Base-by-base conservation (phyloP, 2,888 invertebrate genomes). In the Tryphoninae sp. region DNA sequence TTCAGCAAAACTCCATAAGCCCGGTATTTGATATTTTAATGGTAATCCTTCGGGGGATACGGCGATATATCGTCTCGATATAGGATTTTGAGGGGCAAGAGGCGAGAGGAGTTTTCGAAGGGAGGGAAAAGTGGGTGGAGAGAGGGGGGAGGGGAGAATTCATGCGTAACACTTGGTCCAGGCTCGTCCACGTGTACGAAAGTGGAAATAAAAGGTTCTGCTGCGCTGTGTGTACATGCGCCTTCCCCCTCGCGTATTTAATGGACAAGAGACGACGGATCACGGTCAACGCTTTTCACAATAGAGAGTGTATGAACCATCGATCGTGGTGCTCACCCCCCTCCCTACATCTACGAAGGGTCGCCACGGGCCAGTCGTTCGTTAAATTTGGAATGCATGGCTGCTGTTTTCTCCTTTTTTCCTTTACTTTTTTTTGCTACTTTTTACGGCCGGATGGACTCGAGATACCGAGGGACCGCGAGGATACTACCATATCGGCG, bases 21-120 rank as follows among this genome's bases (percentile, higher is more conserved):
- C 68, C 58, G 49, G 75, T 67, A 67, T 76, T 76, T 76, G 67
- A 76, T 76, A 76, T 67, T 76, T 76, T 76, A 76, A 76, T 76
- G 59, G 51, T 76, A 76, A 76, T 67, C 75, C 67, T 19, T 49
- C 33, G 67, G 33, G 67, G 59, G 49, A 76, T 75, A 33, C 59
- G 26, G 1, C 58, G 45, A 67, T 64, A 76, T 67, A 68, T 76
- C 75, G 40, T 19, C 49, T 68, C 49, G 67, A 67, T 74, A 76
- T 76, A 49, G 45, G 45, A 45, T 45, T 45, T 45, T 45, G 45
- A 45, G 45, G 13, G 45, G 13, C 2, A 13, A 13, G 2, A 33
- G 33, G 33, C 6, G 33, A 6, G 33, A 33, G 33, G 33, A 6
- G 4, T 33, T 33, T 33, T 33, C 33, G 33, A 13, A 45, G 13